A percentile compares a stretch with the other conserved stretches of the same genome.
phyloP scores from a whole-genome alignment of 2,888 invertebrate genomes.

The Amiota communis region DNA sequence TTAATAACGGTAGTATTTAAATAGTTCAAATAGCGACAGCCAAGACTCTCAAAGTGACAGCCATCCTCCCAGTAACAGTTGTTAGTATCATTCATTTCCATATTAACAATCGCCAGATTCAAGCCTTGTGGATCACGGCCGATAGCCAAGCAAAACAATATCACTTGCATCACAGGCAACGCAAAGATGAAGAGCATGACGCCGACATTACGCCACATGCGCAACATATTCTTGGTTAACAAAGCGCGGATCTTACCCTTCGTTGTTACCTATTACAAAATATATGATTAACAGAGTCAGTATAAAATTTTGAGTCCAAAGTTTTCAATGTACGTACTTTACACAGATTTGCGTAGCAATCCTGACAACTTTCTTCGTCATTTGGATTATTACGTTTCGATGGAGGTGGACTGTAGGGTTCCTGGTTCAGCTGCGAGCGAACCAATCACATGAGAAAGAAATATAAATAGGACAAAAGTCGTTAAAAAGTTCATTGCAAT shows the following conservation, averaged over 20 bases:
- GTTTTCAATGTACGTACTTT: constrained; percentile 48
- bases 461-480: background rate
- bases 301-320: background rate
- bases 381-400: constrained; percentile 61
- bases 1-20: constrained; percentile 84
- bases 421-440: constrained; percentile 66
- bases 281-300: background rate
- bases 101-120: constrained; percentile 84
- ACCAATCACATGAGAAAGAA: background rate
- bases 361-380: constrained; percentile 68
- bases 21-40: constrained; percentile 85
- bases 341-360: constrained; percentile 68
- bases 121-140: constrained; percentile 89
- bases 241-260: constrained; percentile 88
- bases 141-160: constrained; percentile 93
- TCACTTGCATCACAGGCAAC: constrained; percentile 94
- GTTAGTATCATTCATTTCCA: constrained; percentile 76
- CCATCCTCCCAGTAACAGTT: constrained; percentile 73
- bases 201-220: constrained; percentile 94
- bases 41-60: constrained; percentile 82
- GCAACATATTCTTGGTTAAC: constrained; percentile 89
- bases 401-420: constrained; percentile 67
- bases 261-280: constrained; percentile 78
- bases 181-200: constrained; percentile 96
- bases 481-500: background rate